Base-by-base conservation (phyloP, 53 echinoderm and acorn worm genomes). In the Pentamera pediparva region DNA sequence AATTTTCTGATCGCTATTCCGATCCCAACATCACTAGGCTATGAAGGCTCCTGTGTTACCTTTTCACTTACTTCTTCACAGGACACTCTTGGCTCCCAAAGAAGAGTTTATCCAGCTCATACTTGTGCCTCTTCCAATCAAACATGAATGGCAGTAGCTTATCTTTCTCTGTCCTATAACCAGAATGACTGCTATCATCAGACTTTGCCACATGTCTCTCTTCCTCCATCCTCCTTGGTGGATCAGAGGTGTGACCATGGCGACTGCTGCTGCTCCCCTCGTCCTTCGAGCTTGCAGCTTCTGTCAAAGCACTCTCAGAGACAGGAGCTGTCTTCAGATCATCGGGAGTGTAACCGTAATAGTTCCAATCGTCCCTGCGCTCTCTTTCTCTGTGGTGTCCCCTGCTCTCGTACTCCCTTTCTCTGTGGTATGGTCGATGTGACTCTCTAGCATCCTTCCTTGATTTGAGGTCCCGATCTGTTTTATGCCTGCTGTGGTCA, bases 61-160 rank as follows among this genome's bases (percentile, higher is more conserved):
- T n/a, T n/a, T n/a, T n/a, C n/a, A 57, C 55, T 72, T 72, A 72
- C 73, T 53, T 72, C 11, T 20, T 51, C 10, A 72, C 8, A 4
- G 37, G 36, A 72, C 73, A 53, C 6, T 72, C 73, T 38, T 51
- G 35, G 20, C 73, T 30, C 34, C 60, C 62, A 64, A 93, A 93
- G 75, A 93, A 93, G 19, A 93, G 78, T 53, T 76, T 79, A 48
- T 93, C 87, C 27, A 93, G 64, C 59, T 93, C 89, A 24, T 76
- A 75, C 24, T 78, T 74, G 81, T 93, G 93, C 49, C 64, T 55
- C 57, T 89, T 76, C 93, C 93, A 93, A 63, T 93, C 84, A 82
- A 88, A 92, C 49, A 81, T 28, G 54, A 65, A 65, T 56, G 55
- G 53, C 24, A 78, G 17, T 18, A 32, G 28, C 17, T 54, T 37